Evolutionary conservation across 2,797 vertebrate genomes (phyloP), one percentile per base, ranked within the genome.

Genomic region (Macroramphosus scolopax): DNA sequence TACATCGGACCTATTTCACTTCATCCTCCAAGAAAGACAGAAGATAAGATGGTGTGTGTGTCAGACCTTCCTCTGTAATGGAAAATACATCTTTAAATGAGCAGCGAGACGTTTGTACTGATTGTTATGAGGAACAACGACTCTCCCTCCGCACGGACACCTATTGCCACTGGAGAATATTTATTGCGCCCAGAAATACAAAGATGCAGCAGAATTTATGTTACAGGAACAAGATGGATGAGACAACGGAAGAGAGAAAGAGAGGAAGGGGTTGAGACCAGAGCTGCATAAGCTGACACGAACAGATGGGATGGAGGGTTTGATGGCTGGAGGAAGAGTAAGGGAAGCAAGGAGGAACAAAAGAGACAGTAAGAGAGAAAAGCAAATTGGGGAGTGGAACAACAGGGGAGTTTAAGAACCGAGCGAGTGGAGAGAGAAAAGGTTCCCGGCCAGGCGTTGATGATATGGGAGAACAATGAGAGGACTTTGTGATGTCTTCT

Each of bases 281-380:
- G 10, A 26, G 52, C 58, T 52, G 52, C 53, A 59, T 46, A 51
- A 60, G 29, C 17, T 40, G 31, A 37, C 51, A 22, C 56, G 76
- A 81, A 75, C 61, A 76, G 71, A 73, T 75, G 65, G 76, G 54
- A 64, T 15, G 31, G 44, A 61, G 14, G 51, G 30, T 40, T 60
- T 61, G 51, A 63, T 65, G 50, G 43, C 63, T 62, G 39, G 51
- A 63, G 46, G 51, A n/a, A n/a, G n/a, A n/a, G n/a, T n/a, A n/a
- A n/a, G n/a, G n/a, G 42, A 50, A 68, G 45, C 30, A 41, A 29
- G 0, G 9, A 60, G 54, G 36, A 59, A 55, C 17, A 60, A 75
- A 72, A 43, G 29, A 35, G 42, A 12, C 22, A 29, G 33, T 32
- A 13, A 1, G 24, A 41, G n/a, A 42, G 16, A n/a, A n/a, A n/a